A percentile compares a stretch with the other conserved stretches of the same genome.
Conservation (phyloP, 2,113 vertebrate genomes). For the Candoia aspera region DNA sequence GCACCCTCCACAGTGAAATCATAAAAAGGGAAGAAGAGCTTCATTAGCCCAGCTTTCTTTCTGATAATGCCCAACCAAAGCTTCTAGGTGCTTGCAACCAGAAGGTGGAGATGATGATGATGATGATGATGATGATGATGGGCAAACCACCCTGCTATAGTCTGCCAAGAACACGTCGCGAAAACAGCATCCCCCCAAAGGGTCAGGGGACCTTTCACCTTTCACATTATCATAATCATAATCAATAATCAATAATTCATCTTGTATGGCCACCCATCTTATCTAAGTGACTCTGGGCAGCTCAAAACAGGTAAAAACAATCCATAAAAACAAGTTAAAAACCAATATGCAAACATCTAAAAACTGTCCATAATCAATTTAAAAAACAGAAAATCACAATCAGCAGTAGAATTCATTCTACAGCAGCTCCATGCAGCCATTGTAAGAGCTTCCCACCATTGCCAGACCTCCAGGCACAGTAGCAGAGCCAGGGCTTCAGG, state of each 20-base stretch:
- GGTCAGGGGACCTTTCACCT: too few relatives aligned
- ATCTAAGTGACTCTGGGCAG: not conserved
- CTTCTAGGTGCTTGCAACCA: not conserved
- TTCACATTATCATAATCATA: too few relatives aligned
- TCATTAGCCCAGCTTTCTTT: not conserved
- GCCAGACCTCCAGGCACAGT: not conserved
- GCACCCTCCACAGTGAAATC: not conserved
- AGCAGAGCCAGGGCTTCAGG: not conserved
- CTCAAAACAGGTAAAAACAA: not conserved
- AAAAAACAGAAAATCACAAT: not conserved
- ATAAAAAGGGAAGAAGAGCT: not conserved
- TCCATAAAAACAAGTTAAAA: not conserved
- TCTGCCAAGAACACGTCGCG: too few relatives aligned
- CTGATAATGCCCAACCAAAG: not conserved
- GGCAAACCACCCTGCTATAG: too few relatives aligned
- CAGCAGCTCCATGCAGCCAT: not conserved
- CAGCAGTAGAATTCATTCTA: not conserved
- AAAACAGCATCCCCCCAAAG: too few relatives aligned
- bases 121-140: too few relatives aligned
- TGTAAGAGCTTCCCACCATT: not conserved
- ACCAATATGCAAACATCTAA: not conserved
- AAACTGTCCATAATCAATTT: not conserved
- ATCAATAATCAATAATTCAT: not conserved
- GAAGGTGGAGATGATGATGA: not conserved
- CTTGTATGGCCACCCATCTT: not conserved